Conservation (phyloP, 2,797 vertebrate species). For the Sebastes hubbsi region DNA sequence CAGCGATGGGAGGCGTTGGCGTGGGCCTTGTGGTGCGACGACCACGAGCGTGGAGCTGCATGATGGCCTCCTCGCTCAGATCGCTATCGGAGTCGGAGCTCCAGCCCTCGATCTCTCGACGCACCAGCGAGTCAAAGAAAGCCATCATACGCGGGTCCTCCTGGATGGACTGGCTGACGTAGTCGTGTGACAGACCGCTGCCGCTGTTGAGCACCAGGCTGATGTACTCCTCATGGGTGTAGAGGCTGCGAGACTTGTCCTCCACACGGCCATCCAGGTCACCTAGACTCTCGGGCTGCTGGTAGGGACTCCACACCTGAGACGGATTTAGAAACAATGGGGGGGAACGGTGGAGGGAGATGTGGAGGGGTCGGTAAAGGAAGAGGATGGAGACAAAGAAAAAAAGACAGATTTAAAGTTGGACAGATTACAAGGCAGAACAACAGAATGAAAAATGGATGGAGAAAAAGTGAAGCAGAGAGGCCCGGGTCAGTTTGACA, state of each 20-base stretch:
- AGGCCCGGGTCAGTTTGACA: neutral
- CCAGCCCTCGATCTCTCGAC: constrained; percentile 98
- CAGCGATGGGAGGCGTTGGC: neutral
- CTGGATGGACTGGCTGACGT: constrained; percentile 96
- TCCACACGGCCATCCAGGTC: constrained; percentile 94
- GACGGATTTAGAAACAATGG: neutral
- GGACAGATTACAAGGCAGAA: neutral
- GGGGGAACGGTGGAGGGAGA: neutral
- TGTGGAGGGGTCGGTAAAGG: neutral
- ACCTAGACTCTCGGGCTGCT: constrained; percentile 93
- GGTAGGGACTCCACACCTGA: constrained; percentile 98
- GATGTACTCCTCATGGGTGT: constrained; percentile 98
- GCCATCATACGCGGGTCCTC: constrained; percentile 99
- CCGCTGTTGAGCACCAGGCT: constrained; percentile 97
- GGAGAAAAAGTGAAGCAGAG: constrained; percentile 1
- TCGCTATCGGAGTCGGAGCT: constrained; percentile 97
- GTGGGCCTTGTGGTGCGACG: constrained; percentile 63
- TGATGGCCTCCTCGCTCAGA: constrained; percentile 94
- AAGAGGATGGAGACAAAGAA: neutral
- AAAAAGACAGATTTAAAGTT: neutral
- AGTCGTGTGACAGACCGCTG: constrained; percentile 96
- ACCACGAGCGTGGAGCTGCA: constrained; percentile 90
- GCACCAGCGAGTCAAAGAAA: constrained; percentile 96
- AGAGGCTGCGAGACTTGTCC: constrained; percentile 95
- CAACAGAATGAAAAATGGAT: constrained; percentile 18